Evolutionary conservation across 2,797 vertebrate species (phyloP), one percentile per base, ranked within the genome.

Genomic region (Paedocypris micromegethes): DNA sequence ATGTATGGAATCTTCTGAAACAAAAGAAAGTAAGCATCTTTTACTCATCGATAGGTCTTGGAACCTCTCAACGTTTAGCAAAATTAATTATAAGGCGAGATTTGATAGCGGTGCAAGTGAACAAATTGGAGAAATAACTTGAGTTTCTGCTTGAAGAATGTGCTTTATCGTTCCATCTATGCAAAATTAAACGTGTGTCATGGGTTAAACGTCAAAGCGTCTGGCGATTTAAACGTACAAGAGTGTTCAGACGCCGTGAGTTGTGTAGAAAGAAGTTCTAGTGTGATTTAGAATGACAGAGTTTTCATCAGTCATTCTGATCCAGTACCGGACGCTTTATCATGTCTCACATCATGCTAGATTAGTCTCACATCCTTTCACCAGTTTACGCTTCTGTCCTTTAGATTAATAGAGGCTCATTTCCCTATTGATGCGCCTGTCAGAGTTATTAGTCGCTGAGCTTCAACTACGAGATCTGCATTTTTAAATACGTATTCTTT

Each of bases 41-140:
- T 82, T 83, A 84, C 83, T 85, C 79, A 82, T 78, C 51, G 80
- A 74, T 71, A 76, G 81, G 75, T 72, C 74, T 79, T 68, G 61
- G 48, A 71, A 64, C 75, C 65, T 68, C 49, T 77, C 68, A 68
- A 42, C 60, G 45, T 23, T 23, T 23, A 23, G 23, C 23, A 23
- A 23, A 23, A 1, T 23, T 23, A 23, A 23, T n/a, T n/a, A n/a
- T n/a, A n/a, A n/a, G n/a, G n/a, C n/a, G n/a, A n/a, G n/a, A n/a
- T n/a, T n/a, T n/a, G n/a, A n/a, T n/a, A n/a, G 23, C 23, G 23
- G 23, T 23, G 23, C 23, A 23, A 23, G 23, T 23, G 23, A 23
- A 23, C 23, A 23, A 23, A 23, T 23, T 23, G 23, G 23, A 23
- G 23, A 23, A 23, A 23, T 23, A 23, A 23, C 23, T 1, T 23